These are phyloP conservation scores for Zaprionus lachaisei DNA, from an alignment of 1,140 invertebrate species.

Conservation along the genomic window DNA sequence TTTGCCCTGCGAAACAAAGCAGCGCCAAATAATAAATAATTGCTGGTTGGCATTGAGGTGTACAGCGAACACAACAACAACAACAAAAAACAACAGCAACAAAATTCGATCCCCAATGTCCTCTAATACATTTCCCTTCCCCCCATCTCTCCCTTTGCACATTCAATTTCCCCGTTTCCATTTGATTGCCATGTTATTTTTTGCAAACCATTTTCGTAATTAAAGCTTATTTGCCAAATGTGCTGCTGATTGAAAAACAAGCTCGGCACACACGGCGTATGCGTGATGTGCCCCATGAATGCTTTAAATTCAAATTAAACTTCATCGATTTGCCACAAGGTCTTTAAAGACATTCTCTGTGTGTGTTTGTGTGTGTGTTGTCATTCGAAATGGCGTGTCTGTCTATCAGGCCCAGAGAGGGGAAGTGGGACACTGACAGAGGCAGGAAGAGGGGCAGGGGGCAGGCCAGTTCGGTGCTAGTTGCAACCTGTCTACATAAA, in stretches of 20 bases:
- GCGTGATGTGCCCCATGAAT: slow-evolving; percentile 44
- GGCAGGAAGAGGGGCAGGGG: background rate
- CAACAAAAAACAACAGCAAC: slow-evolving; percentile 6
- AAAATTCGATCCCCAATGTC: slow-evolving; percentile 27
- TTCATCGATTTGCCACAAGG: slow-evolving; percentile 58
- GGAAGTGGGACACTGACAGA: background rate
- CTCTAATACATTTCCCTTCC: slow-evolving; percentile 5
- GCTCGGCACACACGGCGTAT: slow-evolving; percentile 58
- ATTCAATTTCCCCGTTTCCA: background rate
- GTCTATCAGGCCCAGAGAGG: slow-evolving; percentile 48
- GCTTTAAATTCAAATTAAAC: slow-evolving; percentile 46
- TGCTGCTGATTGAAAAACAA: slow-evolving; percentile 50
- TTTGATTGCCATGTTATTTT: slow-evolving; percentile 42
- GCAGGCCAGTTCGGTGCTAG: slow-evolving; percentile 21
- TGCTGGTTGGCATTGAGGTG: slow-evolving; percentile 79
- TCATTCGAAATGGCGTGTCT: slow-evolving; percentile 72
- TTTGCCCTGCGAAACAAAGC: slow-evolving; percentile 74
- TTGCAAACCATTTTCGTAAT: slow-evolving; percentile 65
- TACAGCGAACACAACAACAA: slow-evolving; percentile 29
- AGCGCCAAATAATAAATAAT: slow-evolving; percentile 82
- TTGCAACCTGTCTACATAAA: slow-evolving; percentile 83
- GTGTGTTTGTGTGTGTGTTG: slow-evolving; percentile 56
- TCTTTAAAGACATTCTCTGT: slow-evolving; percentile 53
- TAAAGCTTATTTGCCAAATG: slow-evolving; percentile 59
- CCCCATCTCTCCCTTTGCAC: background rate